phyloP scores from a whole-genome alignment of 92 coral and sea anemone genomes.

The Pocillopora grandis region DNA sequence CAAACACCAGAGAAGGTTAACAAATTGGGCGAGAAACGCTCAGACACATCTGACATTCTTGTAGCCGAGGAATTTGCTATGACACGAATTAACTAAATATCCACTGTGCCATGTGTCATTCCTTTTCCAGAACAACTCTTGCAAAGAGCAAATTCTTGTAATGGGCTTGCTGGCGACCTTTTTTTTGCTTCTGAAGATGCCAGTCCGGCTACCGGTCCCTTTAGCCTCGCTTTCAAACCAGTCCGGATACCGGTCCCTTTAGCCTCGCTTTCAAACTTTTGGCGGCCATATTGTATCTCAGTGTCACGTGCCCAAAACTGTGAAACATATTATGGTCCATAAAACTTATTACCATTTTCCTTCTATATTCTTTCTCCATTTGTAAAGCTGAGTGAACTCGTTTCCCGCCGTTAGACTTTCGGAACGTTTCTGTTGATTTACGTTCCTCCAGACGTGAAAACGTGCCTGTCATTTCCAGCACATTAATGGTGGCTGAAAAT shows the following conservation, averaged over 20 bases:
- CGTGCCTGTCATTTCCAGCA: slow-evolving; percentile 26
- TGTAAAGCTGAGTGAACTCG: slow-evolving; percentile 63
- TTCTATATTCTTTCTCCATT: slow-evolving; percentile 76
- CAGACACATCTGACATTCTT: no score
- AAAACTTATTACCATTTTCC: slow-evolving; percentile 70
- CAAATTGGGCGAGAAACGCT: no score
- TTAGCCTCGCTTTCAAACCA: slow-evolving; percentile 5
- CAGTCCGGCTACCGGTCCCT: no score
- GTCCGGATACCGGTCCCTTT: background rate
- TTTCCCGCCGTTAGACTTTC: slow-evolving; percentile 87
- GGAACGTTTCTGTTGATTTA: slow-evolving; percentile 41
- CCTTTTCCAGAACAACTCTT: no score
- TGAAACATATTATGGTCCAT: slow-evolving; percentile 86
- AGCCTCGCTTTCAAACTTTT: slow-evolving; percentile 24
- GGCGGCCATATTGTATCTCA: slow-evolving; percentile 41
- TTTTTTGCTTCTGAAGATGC: background rate
- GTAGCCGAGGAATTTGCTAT: no score
- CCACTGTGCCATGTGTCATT: no score
- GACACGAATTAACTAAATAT: no score
- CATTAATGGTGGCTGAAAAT: slow-evolving; percentile 38
- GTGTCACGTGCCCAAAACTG: slow-evolving; percentile 47
- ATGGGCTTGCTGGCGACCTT: background rate
- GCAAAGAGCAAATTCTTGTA: background rate
- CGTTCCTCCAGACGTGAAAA: background rate
- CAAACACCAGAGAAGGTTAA: no score